Evolutionary conservation across 2,888 invertebrate genomes (phyloP), one percentile per base, ranked within the genome.

Genomic region (Pherbina coryleti): DNA sequence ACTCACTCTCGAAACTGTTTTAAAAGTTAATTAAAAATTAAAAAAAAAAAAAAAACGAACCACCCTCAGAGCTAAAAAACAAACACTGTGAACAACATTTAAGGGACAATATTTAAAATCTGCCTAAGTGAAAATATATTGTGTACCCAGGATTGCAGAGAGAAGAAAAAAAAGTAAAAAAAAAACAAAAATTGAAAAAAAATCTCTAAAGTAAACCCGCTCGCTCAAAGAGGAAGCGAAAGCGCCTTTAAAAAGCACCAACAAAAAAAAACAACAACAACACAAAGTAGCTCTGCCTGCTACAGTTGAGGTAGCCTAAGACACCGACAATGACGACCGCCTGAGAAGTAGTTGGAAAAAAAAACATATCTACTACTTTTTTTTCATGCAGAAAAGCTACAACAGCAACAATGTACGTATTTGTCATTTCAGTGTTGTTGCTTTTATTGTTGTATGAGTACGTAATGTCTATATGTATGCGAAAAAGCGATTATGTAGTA

Each of bases 121-220:
- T 28, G 19, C 37, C 22, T 51, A 72, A 72, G 53, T 57, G 44
- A 28, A 77, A 53, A 77, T 66, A 28, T 60, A 57, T 31, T 57
- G 64, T 72, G 34, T 66, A 51, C 34, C 57, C 60, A 53, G 19
- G 17, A 51, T 44, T 51, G 28, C 53, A 22, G 14, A 69, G 49
- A 51, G 28, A 19, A 28, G 31, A 17, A n/a, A 34, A 34, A 66
- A n/a, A 19, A 1, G 3, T 3, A 37, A 2, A n/a, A 66, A 34
- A 31, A 5, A 19, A 19, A 17, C 34, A n/a, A 31, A 28, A 62
- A 62, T 25, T 19, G 22, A 28, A 17, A 62, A 31, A n/a, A 53
- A 70, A 25, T 8, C 49, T 7, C 19, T 14, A 19, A 69, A 22
- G 5, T 51, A 7, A 51, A 22, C 69, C 69, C 5, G 11, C 69